Percentiles rank a stretch among this genome's conserved stretches.
These are phyloP conservation scores for Drosophila heteroneura DNA, from an alignment of 2,888 invertebrate genomes.

Conservation along the genomic window DNA sequence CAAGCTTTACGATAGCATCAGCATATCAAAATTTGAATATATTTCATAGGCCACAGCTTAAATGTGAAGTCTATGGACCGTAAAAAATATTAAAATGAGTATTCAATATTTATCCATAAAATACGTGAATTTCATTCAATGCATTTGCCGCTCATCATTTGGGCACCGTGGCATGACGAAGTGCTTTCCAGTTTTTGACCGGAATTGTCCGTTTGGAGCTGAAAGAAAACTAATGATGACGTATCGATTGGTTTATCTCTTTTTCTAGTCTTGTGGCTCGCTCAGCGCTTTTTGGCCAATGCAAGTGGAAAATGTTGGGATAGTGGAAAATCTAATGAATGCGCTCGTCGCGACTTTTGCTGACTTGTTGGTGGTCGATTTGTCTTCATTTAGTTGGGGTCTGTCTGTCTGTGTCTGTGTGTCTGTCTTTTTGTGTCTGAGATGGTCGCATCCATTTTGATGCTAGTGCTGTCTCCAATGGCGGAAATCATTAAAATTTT, in stretches of 20 bases:
- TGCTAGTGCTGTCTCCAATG: constrained; percentile 21
- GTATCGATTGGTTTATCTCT: constrained; percentile 64
- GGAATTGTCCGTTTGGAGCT: constrained; percentile 6
- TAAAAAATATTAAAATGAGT: background rate
- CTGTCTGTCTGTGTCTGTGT: background rate
- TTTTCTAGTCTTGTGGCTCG: constrained; percentile 10
- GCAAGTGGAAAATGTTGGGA: constrained; percentile 34
- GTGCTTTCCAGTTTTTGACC: constrained; percentile 18
- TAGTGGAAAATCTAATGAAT: constrained; percentile 52
- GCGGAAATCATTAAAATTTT: constrained; percentile 78
- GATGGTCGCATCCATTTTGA: constrained; percentile 14
- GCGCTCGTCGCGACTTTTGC: constrained; percentile 57
- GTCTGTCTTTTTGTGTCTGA: constrained; percentile 10
- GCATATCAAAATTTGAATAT: background rate
- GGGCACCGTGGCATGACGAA: constrained; percentile 33
- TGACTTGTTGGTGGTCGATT: constrained; percentile 59
- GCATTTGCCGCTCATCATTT: constrained; percentile 31
- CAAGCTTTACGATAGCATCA: background rate
- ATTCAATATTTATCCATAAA: background rate
- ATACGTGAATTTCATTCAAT: constrained; percentile 11
- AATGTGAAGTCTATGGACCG: background rate
- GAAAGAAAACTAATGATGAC: constrained; percentile 67
- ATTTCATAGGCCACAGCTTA: background rate
- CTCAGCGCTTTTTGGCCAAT: constrained; percentile 30
- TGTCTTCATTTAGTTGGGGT: constrained; percentile 61